Base-by-base conservation (phyloP, 2,113 vertebrate species). In the Varanus komodoensis region DNA sequence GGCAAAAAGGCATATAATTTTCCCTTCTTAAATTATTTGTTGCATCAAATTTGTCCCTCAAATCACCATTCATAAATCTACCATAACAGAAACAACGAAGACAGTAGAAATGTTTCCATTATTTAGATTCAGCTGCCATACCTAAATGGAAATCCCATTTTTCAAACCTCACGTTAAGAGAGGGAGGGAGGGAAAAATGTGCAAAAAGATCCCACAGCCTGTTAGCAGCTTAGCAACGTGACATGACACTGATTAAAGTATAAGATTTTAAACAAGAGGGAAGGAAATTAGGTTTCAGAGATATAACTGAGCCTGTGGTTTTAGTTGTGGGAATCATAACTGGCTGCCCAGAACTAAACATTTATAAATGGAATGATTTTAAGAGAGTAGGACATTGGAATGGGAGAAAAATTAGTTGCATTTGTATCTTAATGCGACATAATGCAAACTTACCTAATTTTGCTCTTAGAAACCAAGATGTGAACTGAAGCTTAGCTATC, bases 91-190 rank as follows among this genome's bases (percentile, higher is more conserved):
- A 85, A 74, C 89, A n/a, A 0, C 3, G 2, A 81, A 3, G 0
- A 57, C 0, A 0, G 50, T 21, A 89, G 84, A 34, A 89, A 83
- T 0, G 0, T 7, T 29, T 17, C 17, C 50, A 17, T 0, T 4
- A 34, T 23, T 61, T 87, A 73, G 52, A 77, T 50, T 48, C 57
- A 77, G 34, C 82, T 77, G 68, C 57, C 57, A 50, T 0, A 52
- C 89, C 50, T 69, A 85, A 57, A 17, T 64, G 14, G 27, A 89
- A 89, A 67, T 38, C 23, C 67, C 0, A 0, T 6, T n/a, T 2
- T 34, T 57, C 57, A 68, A 23, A 32, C 3, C 17, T 3, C 25
- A 34, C 0, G 12, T 67, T 21, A 34, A 77, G 4, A 77, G 15
- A 38, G n/a, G 4, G 9, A 21, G 4, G 5, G 9, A 23, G 38